Evolutionary conservation across 2,888 invertebrate species (phyloP).

Genomic region (Ennomos fuscantarius): DNA sequence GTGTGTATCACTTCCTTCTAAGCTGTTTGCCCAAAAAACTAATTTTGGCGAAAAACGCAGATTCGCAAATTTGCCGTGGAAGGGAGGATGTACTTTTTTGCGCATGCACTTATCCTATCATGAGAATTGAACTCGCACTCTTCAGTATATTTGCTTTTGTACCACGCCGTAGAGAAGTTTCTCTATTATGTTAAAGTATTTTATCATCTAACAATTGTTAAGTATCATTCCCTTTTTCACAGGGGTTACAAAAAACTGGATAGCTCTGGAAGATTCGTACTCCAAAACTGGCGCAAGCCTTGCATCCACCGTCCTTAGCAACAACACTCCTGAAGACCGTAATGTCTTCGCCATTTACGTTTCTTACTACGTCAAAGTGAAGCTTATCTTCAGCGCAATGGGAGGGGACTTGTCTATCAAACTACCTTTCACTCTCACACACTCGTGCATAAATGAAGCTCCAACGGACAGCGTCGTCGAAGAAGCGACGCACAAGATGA

Average conservation of each 20-base stretch:
- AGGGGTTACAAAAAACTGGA: slow-evolving; percentile 95
- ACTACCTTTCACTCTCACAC: slow-evolving; percentile 92
- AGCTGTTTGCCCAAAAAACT: too few species aligned
- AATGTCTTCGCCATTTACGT: slow-evolving; percentile 96
- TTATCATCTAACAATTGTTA: not conserved
- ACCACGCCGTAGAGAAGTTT: too few species aligned
- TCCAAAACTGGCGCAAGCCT: slow-evolving; percentile 88
- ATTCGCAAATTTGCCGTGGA: too few species aligned
- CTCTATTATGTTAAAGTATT: not conserved
- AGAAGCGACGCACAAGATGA: slow-evolving; percentile 78
- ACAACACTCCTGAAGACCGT: slow-evolving; percentile 88
- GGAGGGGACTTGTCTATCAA: slow-evolving; percentile 92
- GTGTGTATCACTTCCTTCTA: too few species aligned
- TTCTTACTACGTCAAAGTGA: slow-evolving; percentile 95
- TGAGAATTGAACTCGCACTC: too few species aligned
- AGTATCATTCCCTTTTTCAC: slow-evolving; percentile 48
- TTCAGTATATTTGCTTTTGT: too few species aligned
- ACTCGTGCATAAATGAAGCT: slow-evolving; percentile 88
- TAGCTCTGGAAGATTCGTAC: slow-evolving; percentile 94
- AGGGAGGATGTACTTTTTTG: too few species aligned
- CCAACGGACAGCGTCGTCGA: slow-evolving; percentile 82
- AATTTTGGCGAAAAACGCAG: too few species aligned
- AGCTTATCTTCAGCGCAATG: slow-evolving; percentile 91
- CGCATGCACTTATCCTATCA: too few species aligned
- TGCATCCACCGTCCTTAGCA: slow-evolving; percentile 85